Conservation (phyloP, 2,113 vertebrate species). For the Pycnonotus jocosus region DNA sequence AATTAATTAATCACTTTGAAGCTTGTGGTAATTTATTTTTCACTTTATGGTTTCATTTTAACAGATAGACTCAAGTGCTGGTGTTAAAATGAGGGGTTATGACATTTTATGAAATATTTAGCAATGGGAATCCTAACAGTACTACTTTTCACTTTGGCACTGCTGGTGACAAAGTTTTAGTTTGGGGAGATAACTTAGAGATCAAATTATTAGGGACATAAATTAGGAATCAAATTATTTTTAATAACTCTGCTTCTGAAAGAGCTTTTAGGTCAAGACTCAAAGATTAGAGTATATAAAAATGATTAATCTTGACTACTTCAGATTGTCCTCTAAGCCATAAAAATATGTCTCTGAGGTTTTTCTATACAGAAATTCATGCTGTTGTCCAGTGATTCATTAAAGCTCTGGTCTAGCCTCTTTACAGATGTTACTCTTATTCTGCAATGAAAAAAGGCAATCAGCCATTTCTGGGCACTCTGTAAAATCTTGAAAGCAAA, state of each 20-base stretch:
- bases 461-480: not conserved
- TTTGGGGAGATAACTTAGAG: constrained; percentile 47
- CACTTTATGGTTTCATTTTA: constrained; percentile 55
- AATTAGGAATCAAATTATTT: constrained; percentile 63
- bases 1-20: constrained; percentile 52
- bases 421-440: not conserved
- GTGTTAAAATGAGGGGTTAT: constrained; percentile 41
- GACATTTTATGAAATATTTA: constrained; percentile 57
- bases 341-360: constrained; percentile 69
- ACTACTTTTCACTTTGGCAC: not conserved
- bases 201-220: constrained; percentile 56
- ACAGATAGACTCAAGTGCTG: constrained; percentile 17
- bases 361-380: constrained; percentile 62
- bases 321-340: constrained; percentile 69
- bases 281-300: constrained; percentile 70
- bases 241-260: constrained; percentile 59
- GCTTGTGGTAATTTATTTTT: constrained; percentile 62
- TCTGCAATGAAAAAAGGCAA: not conserved
- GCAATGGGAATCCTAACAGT: constrained; percentile 28
- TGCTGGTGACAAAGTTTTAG: constrained; percentile 29
- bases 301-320: constrained; percentile 68
- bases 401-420: not conserved
- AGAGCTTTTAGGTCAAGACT: constrained; percentile 66
- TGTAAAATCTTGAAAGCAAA: not conserved
- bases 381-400: not conserved